Conservation (phyloP, 2,888 invertebrate species). For the Ceriagrion tenellum region DNA sequence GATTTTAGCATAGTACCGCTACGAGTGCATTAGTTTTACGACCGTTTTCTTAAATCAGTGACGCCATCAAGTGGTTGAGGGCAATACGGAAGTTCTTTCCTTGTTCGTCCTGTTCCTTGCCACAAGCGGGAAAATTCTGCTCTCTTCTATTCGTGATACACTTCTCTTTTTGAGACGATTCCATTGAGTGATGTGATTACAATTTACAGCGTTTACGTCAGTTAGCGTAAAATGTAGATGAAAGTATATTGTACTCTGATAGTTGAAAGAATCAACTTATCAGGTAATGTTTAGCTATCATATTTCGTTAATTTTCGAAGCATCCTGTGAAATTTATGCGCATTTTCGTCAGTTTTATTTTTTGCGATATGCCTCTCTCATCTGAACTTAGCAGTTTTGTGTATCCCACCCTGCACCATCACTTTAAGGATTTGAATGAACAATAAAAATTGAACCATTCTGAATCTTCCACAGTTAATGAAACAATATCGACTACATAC, state of each 20-base stretch:
- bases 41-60: background rate
- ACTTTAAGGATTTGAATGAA: no score
- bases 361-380: no score
- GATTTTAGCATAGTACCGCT: background rate
- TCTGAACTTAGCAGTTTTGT: no score
- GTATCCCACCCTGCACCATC: no score
- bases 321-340: no score
- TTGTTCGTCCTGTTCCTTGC: background rate
- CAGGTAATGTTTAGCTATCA: no score
- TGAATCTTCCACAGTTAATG: no score
- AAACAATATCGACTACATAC: no score
- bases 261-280: background rate
- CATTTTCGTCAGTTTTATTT: no score
- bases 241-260: background rate
- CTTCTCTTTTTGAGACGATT: background rate
- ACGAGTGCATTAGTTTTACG: background rate
- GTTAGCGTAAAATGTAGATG: background rate
- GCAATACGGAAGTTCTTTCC: background rate
- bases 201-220: background rate
- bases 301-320: no score
- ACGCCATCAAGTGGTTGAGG: background rate
- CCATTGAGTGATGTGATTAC: background rate
- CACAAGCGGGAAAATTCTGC: background rate
- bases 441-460: no score
- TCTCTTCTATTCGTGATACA: background rate